Percentiles rank a stretch among this genome's conserved stretches.
Evolutionary conservation across 2,888 invertebrate genomes (phyloP).

Genomic region (Rhingia campestris): DNA sequence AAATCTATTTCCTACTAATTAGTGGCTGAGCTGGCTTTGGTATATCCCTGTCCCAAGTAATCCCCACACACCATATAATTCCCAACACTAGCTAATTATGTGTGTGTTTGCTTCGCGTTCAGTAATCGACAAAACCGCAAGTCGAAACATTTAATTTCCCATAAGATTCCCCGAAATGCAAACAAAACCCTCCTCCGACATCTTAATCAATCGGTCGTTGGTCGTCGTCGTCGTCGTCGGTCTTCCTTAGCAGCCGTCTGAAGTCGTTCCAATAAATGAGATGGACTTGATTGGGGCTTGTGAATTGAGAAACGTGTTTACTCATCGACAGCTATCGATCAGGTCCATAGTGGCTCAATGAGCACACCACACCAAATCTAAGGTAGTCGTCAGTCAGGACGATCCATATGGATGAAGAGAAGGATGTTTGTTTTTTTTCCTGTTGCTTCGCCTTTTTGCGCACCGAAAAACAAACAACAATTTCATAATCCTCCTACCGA

Average conservation of each 20-base stretch:
- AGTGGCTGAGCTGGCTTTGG: constrained; percentile 46
- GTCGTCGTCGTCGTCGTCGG: constrained; percentile 21
- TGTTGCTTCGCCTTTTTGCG: background rate
- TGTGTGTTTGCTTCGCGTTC: constrained; percentile 53
- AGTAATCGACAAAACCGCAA: constrained; percentile 64
- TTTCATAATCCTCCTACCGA: constrained; percentile 68
- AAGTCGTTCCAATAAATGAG: constrained; percentile 50
- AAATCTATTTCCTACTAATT: constrained; percentile 66
- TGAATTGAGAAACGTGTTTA: constrained; percentile 56
- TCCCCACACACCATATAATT: constrained; percentile 48
- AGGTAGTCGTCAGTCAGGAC: constrained; percentile 27
- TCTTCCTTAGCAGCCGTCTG: constrained; percentile 38
- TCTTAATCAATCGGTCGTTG: constrained; percentile 69
- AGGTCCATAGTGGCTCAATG: constrained; percentile 47
- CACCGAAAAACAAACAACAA: constrained; percentile 66
- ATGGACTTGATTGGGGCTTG: constrained; percentile 44
- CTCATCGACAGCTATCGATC: constrained; percentile 69
- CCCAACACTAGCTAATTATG: constrained; percentile 71
- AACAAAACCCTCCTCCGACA: constrained; percentile 69
- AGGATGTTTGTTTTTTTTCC: constrained; percentile 19
- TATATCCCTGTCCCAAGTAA: constrained; percentile 3
- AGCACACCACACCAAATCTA: constrained; percentile 8
- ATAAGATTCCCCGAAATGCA: constrained; percentile 72
- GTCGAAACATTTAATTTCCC: constrained; percentile 68
- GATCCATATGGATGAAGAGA: constrained; percentile 66